Evolutionary conservation across 2,797 vertebrate genomes (phyloP).

Genomic region (Lacerta agilis): DNA sequence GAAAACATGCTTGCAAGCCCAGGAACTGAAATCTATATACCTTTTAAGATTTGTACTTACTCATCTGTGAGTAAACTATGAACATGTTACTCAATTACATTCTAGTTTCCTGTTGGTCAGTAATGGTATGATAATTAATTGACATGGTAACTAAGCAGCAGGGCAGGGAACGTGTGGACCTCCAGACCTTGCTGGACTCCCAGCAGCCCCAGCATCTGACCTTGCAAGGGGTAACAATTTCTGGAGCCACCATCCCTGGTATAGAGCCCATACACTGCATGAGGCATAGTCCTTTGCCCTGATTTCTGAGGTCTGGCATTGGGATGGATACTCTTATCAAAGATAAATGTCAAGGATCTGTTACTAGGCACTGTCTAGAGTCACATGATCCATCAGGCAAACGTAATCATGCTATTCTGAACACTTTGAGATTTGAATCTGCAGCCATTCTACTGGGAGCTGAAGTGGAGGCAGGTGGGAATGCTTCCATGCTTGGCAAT

Average conservation of each 20-base stretch:
- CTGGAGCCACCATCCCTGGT: background rate
- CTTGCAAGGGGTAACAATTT: too few species aligned
- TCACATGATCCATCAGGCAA: background rate
- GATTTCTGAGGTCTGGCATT: background rate
- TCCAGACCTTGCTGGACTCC: too few species aligned
- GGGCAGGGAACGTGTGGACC: too few species aligned
- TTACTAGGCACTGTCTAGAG: background rate
- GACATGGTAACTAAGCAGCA: background rate
- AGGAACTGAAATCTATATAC: background rate
- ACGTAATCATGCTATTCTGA: background rate
- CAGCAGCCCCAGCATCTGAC: too few species aligned
- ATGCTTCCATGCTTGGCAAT: background rate
- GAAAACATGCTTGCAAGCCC: background rate
- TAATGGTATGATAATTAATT: background rate
- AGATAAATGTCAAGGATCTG: background rate
- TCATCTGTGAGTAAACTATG: background rate
- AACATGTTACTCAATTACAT: background rate
- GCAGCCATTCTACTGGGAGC: background rate
- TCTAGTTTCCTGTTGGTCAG: background rate
- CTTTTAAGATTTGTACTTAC: background rate
- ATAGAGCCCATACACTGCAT: background rate
- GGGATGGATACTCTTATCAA: background rate
- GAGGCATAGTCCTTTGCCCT: too few species aligned
- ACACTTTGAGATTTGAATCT: background rate
- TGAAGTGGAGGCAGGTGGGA: slow-evolving; percentile 7